These are phyloP conservation scores for Trematomus loennbergii DNA, from an alignment of 2,113 vertebrate genomes.

Conservation along the genomic window DNA sequence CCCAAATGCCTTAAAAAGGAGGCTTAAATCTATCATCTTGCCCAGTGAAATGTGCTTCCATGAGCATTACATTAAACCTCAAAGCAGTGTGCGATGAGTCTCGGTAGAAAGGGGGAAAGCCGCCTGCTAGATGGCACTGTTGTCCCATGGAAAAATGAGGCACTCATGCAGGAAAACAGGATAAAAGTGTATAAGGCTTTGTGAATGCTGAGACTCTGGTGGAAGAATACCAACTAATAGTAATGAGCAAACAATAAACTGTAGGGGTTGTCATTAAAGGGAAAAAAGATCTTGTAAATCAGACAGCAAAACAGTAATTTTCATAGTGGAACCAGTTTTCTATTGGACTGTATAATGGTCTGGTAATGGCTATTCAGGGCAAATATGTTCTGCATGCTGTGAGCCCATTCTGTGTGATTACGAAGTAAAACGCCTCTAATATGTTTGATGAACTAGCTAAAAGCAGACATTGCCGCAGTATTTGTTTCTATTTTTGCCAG, in stretches of 20 bases:
- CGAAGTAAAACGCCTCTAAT: conserved; percentile 40
- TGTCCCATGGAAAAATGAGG: conserved; percentile 61
- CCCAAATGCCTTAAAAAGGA: conserved; percentile 77
- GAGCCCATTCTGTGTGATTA: conserved; percentile 47
- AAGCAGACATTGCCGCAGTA: conserved; percentile 45
- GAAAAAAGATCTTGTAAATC: conserved; percentile 48
- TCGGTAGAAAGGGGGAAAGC: conserved; percentile 2
- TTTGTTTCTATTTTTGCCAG: conserved; percentile 62
- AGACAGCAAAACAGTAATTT: conserved; percentile 56
- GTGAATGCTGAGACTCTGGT: conserved; percentile 52
- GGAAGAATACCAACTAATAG: conserved; percentile 59
- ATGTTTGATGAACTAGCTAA: conserved; percentile 52
- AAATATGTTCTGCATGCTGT: conserved; percentile 39
- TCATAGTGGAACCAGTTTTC: conserved; percentile 45
- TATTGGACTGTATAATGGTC: conserved; percentile 40
- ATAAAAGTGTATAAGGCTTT: conserved; percentile 4
- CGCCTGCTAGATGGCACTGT: conserved; percentile 87
- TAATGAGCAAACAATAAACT: conserved; percentile 56
- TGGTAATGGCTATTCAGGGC: conserved; percentile 35
- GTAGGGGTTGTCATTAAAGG: conserved; percentile 54
- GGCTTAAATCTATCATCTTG: conserved; percentile 82
- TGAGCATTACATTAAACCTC: conserved; percentile 76
- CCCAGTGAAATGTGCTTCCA: conserved; percentile 80
- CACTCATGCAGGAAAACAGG: not conserved
- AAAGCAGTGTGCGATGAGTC: conserved; percentile 54